Base-by-base conservation (phyloP, 2,888 invertebrate species). In the Theretra japonica region DNA sequence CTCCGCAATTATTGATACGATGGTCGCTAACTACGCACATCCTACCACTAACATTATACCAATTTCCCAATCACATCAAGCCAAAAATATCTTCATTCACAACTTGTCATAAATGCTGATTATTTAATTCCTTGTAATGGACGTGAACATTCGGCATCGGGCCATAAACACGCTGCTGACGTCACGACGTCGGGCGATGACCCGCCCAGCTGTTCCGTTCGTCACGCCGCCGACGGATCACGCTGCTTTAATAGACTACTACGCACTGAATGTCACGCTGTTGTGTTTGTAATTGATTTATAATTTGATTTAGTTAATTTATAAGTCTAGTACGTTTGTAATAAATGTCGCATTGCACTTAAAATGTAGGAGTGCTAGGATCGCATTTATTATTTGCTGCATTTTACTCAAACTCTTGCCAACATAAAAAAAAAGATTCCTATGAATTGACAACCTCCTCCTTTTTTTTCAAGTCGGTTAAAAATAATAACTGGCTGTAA, bases 201-300 rank as follows among this genome's bases (percentile, higher is more conserved):
- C 48, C 65, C 17, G 41, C 23, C 41, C 41, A 41, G 62, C 21
- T 65, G 41, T 65, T 65, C 21, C 33, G 41, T 65, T 65, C 21
- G 62, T 65, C 62, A 23, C 62, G 62, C 62, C 41, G 62, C 19
- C 17, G 58, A 15, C 41, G 21, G 15, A 21, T 41, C 62, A 65
- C 41, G 41, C 23, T 41, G 41, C 4, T 53, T 53, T n/a, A 53
- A 53, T 53, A 53, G 53, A 53, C 53, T 53, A 53, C 53, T 53
- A 53, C 53, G 53, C 53, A 53, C 17, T 53, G 53, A 53, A n/a
- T 19, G n/a, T 53, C 53, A 17, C 53, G 53, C 53, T 53, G n/a
- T 15, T 50, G 19, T 50, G 7, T 41, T 41, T 53, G 17, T 53
- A 53, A 53, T 53, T 53, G 53, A 53, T 53, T 53, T 53, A 53